Percentiles rank a stretch among this genome's conserved stretches.
Evolutionary conservation across 2,888 invertebrate genomes (phyloP).

Genomic region (Acleris literana): DNA sequence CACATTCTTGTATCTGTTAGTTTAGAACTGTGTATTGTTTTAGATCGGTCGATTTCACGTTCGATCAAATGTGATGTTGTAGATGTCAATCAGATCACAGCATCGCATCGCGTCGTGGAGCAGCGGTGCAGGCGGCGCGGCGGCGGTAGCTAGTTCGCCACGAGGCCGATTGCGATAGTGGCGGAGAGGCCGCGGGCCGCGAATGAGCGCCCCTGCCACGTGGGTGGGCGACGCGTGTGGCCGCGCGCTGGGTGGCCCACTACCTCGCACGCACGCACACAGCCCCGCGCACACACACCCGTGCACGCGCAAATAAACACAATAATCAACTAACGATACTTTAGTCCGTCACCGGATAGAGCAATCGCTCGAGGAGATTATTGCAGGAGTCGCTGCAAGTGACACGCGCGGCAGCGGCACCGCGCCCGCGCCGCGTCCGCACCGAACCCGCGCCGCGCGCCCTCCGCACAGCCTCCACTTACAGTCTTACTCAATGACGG

Average conservation of each 20-base stretch:
- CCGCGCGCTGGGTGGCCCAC: constrained; percentile 81
- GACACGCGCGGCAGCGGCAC: constrained; percentile 60
- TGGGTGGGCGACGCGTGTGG: constrained; percentile 82
- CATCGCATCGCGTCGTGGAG: constrained; percentile 45
- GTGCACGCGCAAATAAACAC: constrained; percentile 79
- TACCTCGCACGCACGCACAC: constrained; percentile 70
- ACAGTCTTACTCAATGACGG: constrained; percentile 48
- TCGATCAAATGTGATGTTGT: constrained; percentile 45
- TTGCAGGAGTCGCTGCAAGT: constrained; percentile 66
- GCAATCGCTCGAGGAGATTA: constrained; percentile 75
- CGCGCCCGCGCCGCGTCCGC: constrained; percentile 35
- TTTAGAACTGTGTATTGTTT: background rate
- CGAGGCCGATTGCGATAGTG: constrained; percentile 41
- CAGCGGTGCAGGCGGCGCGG: constrained; percentile 42
- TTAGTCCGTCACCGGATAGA: constrained; percentile 82
- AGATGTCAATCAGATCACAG: constrained; percentile 34
- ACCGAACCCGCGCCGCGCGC: constrained; percentile 13
- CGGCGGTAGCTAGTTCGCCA: constrained; percentile 36
- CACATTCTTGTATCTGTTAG: background rate
- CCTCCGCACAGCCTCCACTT: constrained; percentile 25
- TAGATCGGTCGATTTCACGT: constrained; percentile 46
- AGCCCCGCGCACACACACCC: constrained; percentile 67
- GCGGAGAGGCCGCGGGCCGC: constrained; percentile 62
- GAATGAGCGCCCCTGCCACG: constrained; percentile 73
- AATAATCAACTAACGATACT: constrained; percentile 82